Percentiles rank a stretch among this genome's conserved stretches.
These are phyloP conservation scores for Tor tambroides DNA, from an alignment of 2,113 vertebrate genomes.

Conservation along the genomic window DNA sequence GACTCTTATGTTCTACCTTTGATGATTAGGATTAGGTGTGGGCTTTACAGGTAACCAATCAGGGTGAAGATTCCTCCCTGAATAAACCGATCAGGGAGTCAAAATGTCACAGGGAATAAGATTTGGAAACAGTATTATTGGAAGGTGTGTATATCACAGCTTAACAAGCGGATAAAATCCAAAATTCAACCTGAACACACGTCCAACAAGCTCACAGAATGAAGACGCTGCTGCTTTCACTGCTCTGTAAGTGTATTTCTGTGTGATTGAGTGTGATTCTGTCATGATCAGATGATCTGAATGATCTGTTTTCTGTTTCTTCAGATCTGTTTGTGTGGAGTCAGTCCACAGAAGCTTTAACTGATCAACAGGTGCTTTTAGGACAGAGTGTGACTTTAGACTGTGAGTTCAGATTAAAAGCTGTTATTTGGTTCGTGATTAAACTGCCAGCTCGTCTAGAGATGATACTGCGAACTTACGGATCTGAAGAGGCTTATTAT, in stretches of 20 bases:
- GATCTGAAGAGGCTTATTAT: background rate
- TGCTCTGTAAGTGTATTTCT: conserved; percentile 6
- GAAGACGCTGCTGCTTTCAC: background rate
- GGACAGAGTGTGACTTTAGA: conserved; percentile 39
- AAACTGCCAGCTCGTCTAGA: background rate
- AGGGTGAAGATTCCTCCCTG: no score
- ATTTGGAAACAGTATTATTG: no score
- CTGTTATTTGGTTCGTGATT: conserved; percentile 32
- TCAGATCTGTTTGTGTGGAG: conserved; percentile 11
- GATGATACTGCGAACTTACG: background rate
- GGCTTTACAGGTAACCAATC: no score
- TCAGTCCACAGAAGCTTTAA: conserved; percentile 11
- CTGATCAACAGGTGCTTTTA: conserved; percentile 31
- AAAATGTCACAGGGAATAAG: no score
- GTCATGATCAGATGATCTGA: background rate
- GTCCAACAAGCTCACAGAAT: no score
- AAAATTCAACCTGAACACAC: no score
- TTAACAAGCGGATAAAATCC: no score
- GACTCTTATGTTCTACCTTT: no score
- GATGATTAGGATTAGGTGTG: no score
- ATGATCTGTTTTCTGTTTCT: background rate
- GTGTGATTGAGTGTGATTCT: background rate
- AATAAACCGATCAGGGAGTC: no score
- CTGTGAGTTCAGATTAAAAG: background rate
- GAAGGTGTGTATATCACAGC: no score